Conservation (phyloP, 2,113 vertebrate species). For the Passer domesticus region DNA sequence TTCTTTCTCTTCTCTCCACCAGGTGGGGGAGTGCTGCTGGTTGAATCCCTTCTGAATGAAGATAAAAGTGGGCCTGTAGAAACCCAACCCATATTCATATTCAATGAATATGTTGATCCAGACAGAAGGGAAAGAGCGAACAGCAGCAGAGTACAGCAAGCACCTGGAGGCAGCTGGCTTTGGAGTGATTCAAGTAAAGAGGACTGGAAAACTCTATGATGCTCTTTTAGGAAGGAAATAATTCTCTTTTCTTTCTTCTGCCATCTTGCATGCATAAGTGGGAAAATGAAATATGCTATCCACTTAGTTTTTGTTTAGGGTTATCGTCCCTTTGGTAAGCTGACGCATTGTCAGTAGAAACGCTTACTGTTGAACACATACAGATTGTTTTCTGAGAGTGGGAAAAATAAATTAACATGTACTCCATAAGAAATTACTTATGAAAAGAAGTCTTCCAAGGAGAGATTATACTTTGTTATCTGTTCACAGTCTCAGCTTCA, state of each 20-base stretch:
- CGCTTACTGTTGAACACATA: not conserved
- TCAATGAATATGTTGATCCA: constrained; percentile 90
- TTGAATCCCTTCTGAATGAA: constrained; percentile 80
- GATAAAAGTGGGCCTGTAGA: constrained; percentile 80
- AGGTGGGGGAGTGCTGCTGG: constrained; percentile 71
- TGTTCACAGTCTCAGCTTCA: not conserved
- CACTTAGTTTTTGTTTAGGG: not conserved
- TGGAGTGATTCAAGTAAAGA: constrained; percentile 51
- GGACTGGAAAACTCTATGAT: constrained; percentile 81
- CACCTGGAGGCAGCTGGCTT: constrained; percentile 83
- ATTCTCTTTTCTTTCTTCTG: not conserved
- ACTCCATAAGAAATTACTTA: not conserved
- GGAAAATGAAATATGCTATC: not conserved
- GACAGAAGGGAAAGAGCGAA: constrained; percentile 85
- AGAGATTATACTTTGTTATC: not conserved
- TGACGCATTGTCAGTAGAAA: not conserved
- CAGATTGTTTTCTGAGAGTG: not conserved
- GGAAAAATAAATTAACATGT: not conserved
- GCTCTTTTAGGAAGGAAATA: constrained; percentile 79
- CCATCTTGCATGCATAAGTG: not conserved
- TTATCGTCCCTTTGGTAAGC: not conserved
- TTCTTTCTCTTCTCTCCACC: not conserved
- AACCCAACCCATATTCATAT: constrained; percentile 71
- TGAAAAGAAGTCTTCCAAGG: not conserved
- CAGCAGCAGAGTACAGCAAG: constrained; percentile 69